Conservation (phyloP, 2,113 vertebrate species). For the Mus pahari region DNA sequence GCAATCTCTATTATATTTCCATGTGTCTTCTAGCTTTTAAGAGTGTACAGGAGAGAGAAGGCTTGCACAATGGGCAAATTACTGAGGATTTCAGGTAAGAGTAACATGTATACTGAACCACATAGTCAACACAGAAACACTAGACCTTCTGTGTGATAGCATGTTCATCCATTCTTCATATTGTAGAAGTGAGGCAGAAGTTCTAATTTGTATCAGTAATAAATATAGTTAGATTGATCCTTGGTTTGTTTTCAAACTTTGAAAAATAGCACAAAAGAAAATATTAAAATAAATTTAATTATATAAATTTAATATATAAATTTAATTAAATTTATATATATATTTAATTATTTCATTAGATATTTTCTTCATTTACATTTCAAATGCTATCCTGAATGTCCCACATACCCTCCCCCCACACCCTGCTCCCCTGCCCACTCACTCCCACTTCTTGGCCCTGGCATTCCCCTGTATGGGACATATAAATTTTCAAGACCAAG, state of each 20-base stretch:
- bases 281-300: no score
- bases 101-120: background rate
- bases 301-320: no score
- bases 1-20: background rate
- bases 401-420: no score
- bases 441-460: no score
- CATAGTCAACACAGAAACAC: background rate
- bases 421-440: no score
- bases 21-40: background rate
- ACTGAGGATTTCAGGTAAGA: background rate
- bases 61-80: background rate
- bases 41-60: background rate
- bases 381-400: no score
- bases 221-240: background rate
- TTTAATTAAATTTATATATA: no score
- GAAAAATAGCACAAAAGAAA: background rate
- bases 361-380: no score
- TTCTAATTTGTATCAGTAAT: background rate
- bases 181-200: background rate
- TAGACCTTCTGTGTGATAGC: background rate
- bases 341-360: no score
- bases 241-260: background rate
- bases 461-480: no score
- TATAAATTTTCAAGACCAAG: no score
- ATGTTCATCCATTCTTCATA: background rate